Conservation (phyloP, 2,113 vertebrate species). For the Platycercus adscitus region DNA sequence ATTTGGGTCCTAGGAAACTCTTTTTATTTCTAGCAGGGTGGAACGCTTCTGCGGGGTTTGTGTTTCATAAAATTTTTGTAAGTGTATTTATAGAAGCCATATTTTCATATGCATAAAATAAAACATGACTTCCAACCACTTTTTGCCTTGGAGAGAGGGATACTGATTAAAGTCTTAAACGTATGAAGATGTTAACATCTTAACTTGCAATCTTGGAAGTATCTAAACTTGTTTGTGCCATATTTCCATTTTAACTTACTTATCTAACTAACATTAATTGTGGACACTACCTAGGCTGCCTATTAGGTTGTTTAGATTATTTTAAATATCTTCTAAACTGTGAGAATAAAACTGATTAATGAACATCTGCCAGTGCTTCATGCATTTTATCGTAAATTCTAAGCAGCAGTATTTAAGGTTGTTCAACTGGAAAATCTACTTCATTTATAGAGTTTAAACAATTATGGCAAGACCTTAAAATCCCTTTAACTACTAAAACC, state of each 20-base stretch:
- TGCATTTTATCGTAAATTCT: constrained; percentile 4
- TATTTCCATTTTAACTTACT: not conserved
- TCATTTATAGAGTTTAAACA: constrained; percentile 41
- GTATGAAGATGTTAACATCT: not conserved
- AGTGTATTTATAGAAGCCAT: not conserved
- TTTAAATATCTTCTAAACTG: constrained; percentile 11
- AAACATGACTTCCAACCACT: not conserved
- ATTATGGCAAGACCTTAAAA: constrained; percentile 22
- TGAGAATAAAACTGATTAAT: constrained; percentile 33
- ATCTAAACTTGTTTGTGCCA: not conserved
- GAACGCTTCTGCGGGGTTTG: not conserved
- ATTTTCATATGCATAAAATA: not conserved
- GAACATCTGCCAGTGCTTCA: constrained; percentile 34
- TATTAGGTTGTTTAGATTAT: constrained; percentile 5
- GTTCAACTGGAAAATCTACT: constrained; percentile 57
- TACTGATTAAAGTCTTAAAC: not conserved
- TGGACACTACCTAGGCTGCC: not conserved
- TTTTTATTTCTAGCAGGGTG: not conserved
- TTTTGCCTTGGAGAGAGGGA: not conserved
- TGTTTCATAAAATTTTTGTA: not conserved
- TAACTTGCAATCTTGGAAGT: not conserved
- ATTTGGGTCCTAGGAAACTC: not conserved
- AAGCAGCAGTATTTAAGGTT: constrained; percentile 26
- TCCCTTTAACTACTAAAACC: not conserved
- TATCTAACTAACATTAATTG: not conserved